phyloP scores from a whole-genome alignment of 2,113 vertebrate genomes.

The Ceyx cyanopectus region DNA sequence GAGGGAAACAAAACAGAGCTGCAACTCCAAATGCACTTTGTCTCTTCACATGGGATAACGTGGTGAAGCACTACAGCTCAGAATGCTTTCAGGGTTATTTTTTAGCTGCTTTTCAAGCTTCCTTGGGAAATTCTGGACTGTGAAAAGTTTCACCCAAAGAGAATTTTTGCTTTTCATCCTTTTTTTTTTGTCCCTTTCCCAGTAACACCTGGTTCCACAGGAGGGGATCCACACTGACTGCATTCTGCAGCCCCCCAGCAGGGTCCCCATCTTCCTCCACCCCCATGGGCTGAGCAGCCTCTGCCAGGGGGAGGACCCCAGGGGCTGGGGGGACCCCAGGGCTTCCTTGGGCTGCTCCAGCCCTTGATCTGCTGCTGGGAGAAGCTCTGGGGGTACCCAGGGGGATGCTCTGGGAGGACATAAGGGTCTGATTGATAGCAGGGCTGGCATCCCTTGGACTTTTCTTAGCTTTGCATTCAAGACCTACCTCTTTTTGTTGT shows the following conservation, averaged over 20 bases:
- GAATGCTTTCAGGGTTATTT: not conserved
- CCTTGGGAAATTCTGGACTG: not conserved
- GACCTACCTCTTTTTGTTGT: not conserved
- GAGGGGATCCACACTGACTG: accelerated
- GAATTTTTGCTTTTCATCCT: accelerated
- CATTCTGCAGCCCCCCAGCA: accelerated
- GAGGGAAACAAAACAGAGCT: not conserved
- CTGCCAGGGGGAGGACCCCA: accelerated
- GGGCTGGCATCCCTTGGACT: not conserved
- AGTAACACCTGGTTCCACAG: accelerated
- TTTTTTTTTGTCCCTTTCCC: not conserved
- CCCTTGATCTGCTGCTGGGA: accelerated
- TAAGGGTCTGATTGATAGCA: not conserved
- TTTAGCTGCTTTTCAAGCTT: not conserved
- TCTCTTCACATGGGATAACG: not conserved
- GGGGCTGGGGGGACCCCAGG: not conserved
- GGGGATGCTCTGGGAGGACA: not conserved
- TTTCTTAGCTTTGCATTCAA: not conserved
- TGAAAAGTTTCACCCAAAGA: not conserved
- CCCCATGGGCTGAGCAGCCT: accelerated
- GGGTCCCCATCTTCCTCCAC: accelerated
- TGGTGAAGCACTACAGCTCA: not conserved
- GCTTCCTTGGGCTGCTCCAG: not conserved
- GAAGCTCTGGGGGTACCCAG: no score
- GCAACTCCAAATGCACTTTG: not conserved